Percentiles rank a stretch among this genome's conserved stretches.
phyloP scores from a whole-genome alignment of 2,797 vertebrate genomes.

The Argya squamiceps region DNA sequence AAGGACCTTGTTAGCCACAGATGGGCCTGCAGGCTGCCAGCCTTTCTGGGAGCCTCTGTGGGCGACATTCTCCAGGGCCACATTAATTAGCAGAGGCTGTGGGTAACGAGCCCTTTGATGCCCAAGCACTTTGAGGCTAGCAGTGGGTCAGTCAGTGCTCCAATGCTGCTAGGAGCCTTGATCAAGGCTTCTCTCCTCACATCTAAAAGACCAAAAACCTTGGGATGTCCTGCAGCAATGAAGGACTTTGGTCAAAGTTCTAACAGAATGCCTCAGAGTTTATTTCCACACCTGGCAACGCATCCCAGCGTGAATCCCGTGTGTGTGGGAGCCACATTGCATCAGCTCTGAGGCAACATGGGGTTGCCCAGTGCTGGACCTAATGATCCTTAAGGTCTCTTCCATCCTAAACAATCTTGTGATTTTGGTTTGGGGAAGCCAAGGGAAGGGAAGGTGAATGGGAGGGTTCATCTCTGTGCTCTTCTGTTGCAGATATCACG shows the following conservation, averaged over 20 bases:
- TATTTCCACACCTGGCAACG: accelerated
- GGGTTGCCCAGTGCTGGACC: accelerated
- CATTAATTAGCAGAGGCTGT: background rate
- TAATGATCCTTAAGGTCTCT: background rate
- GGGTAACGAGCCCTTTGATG: background rate
- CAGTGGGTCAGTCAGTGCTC: accelerated
- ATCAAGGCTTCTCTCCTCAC: background rate
- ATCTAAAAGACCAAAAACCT: background rate
- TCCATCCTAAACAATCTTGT: background rate
- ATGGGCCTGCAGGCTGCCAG: background rate
- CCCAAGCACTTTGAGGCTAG: accelerated
- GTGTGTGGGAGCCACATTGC: accelerated
- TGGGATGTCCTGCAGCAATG: background rate
- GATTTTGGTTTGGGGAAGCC: background rate
- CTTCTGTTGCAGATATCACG: slow-evolving; percentile 78
- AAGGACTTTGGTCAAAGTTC: background rate
- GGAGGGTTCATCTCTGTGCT: background rate
- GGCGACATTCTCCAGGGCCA: background rate
- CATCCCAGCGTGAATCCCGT: accelerated
- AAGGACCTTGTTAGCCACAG: background rate
- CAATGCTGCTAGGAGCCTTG: background rate
- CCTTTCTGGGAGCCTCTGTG: background rate
- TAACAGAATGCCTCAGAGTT: background rate
- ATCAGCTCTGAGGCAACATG: accelerated
- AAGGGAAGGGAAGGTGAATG: background rate